Percentiles rank a stretch among this genome's conserved stretches.
Conservation (phyloP, 2,888 invertebrate genomes). For the Crossocerus cetratus region DNA sequence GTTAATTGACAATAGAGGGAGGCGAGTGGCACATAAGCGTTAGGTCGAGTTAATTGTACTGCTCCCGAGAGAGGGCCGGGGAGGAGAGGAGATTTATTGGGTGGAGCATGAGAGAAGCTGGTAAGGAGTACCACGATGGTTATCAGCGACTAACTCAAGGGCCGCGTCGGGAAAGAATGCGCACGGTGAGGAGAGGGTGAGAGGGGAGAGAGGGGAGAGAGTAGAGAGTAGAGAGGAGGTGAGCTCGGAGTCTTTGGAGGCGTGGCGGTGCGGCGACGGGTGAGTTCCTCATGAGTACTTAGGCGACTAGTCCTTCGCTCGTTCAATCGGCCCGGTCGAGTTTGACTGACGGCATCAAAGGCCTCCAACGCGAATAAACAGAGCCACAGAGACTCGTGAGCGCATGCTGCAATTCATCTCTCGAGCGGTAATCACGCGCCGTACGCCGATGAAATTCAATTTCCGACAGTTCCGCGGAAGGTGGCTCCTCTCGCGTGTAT, state of each 20-base stretch:
- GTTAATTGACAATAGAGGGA: too few relatives aligned
- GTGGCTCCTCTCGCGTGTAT: constrained; percentile 28
- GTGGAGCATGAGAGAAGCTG: constrained; percentile 5
- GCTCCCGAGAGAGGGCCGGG: too few relatives aligned
- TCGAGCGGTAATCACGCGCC: constrained; percentile 36
- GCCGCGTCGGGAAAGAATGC: constrained; percentile 1
- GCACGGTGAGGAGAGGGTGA: too few relatives aligned
- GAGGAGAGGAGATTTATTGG: not conserved
- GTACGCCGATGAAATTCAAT: constrained; percentile 49
- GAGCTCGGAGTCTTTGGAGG: constrained; percentile 17
- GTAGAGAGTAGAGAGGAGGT: too few relatives aligned
- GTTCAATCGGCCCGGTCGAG: constrained; percentile 31
- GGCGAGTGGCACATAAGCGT: too few relatives aligned
- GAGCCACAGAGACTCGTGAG: constrained; percentile 6
- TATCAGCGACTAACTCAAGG: constrained; percentile 16
- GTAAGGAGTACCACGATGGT: constrained; percentile 11
- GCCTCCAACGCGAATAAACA: constrained; percentile 28
- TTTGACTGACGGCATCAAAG: constrained; percentile 32
- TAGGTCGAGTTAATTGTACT: too few relatives aligned
- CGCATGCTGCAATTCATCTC: constrained; percentile 44
- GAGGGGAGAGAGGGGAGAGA: too few relatives aligned
- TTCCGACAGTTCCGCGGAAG: constrained; percentile 46
- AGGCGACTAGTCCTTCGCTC: constrained; percentile 32
- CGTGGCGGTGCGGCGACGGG: constrained; percentile 41
- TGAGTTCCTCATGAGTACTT: constrained; percentile 34